These are phyloP conservation scores for Cactoblastis cactorum DNA, from an alignment of 2,888 invertebrate species.

Conservation along the genomic window DNA sequence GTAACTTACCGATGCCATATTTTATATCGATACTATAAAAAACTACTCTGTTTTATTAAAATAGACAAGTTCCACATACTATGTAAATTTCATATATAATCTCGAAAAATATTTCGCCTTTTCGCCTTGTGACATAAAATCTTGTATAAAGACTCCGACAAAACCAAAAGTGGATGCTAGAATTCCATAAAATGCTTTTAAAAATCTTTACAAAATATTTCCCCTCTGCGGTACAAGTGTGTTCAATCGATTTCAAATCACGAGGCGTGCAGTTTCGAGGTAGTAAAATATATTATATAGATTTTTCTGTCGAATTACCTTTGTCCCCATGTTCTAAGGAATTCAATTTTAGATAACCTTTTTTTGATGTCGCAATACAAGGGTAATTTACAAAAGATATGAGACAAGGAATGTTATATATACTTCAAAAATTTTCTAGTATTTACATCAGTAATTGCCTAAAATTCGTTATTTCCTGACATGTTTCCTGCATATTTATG, in stretches of 20 bases:
- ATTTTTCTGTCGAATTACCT: conserved; percentile 8
- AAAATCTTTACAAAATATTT: not conserved
- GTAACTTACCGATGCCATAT: too few species aligned
- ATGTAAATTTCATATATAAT: too few species aligned
- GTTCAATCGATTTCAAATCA: not conserved
- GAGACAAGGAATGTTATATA: not conserved
- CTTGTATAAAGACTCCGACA: not conserved
- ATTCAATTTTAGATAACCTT: conserved; percentile 4
- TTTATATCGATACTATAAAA: too few species aligned
- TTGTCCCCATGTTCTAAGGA: conserved; percentile 9
- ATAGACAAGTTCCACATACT: too few species aligned
- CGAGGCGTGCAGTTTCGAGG: not conserved
- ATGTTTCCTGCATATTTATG: too few species aligned
- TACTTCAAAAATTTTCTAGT: too few species aligned
- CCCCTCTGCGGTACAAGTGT: not conserved
- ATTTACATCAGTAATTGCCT: too few species aligned
- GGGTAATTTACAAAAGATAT: not conserved
- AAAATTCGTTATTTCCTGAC: too few species aligned
- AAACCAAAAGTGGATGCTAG: not conserved
- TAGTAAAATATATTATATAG: conserved; percentile 2
- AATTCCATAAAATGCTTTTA: not conserved
- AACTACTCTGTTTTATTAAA: too few species aligned
- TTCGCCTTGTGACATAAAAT: too few species aligned
- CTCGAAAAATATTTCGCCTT: too few species aligned
- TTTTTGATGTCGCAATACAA: not conserved